Evolutionary conservation across 2,888 invertebrate species (phyloP), one percentile per base, ranked within the genome.

Genomic region (Seira ritae): DNA sequence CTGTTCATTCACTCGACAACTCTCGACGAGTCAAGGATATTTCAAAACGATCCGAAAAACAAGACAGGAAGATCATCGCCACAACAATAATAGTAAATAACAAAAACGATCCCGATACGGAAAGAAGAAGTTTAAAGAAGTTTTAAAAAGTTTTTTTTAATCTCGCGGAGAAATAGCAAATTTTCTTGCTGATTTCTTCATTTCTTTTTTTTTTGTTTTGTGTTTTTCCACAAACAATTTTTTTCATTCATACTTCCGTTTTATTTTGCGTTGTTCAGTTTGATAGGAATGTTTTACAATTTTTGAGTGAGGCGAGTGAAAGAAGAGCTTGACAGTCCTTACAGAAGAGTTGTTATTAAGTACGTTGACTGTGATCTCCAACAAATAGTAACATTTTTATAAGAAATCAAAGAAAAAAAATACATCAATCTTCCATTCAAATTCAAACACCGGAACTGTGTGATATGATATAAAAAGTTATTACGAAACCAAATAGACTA

Each of bases 21-120:
- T 84, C 84, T 84, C 84, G 79, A 84, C 84, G 84, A 84, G 84
- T 84, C 84, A 79, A 84, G 84, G 84, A 84, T 84, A 84, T 70
- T 80, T 67, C 17, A 31, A 60, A 31, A 31, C 31, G 31, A 12
- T 80, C 80, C 80, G 24, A 73, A 55, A 68, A 46, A 75, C 55
- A 70, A 78, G 3, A 73, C 50, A 23, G 12, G 65, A 31, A 55
- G 55, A 55, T 55, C 55, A 55, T 55, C 55, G 3, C 15, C 15
- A 8, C 20, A 62, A 62, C 62, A 19, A 19, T 62, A 50, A 50
- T n/a, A n/a, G n/a, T n/a, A n/a, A n/a, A n/a, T n/a, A 20, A 10
- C 62, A 62, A 12, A 20, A 62, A 62, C 62, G n/a, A 62, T 19
- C 3, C 12, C 17, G 4, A 62, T 20, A 20, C n/a, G 15, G 62